Conservation (phyloP, 2,888 invertebrate genomes). For the Geophilus truncorum region DNA sequence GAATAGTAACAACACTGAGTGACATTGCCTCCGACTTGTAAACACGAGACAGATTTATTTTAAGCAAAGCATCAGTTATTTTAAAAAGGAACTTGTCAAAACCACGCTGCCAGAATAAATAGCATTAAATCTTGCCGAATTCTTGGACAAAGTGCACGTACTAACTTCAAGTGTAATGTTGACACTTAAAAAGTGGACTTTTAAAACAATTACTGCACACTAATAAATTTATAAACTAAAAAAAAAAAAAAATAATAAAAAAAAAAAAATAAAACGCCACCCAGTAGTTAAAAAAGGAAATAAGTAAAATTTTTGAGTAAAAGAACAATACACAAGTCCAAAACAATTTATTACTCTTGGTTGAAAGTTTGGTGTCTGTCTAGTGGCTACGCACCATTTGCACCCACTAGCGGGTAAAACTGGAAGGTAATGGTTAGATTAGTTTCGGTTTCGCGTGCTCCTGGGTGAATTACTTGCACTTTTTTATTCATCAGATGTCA, state of each 20-base stretch:
- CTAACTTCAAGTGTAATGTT: not conserved
- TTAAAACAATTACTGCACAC: too few species aligned
- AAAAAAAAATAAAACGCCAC: too few species aligned
- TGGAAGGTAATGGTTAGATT: not conserved
- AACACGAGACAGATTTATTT: constrained; percentile 23
- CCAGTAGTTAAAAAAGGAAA: too few species aligned
- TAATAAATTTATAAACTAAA: too few species aligned
- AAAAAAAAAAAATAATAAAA: too few species aligned
- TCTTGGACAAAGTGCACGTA: not conserved
- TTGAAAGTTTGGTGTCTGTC: too few species aligned
- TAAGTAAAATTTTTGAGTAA: too few species aligned
- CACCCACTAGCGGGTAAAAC: not conserved
- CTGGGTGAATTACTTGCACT: not conserved
- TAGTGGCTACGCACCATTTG: not conserved
- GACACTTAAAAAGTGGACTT: not conserved
- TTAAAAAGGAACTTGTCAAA: constrained; percentile 24
- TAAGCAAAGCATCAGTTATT: constrained; percentile 19
- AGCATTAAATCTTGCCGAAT: not conserved
- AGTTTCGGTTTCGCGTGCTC: not conserved
- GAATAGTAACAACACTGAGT: constrained; percentile 2
- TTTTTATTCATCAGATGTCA: too few species aligned
- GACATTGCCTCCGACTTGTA: constrained; percentile 17
- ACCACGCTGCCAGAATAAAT: constrained; percentile 25
- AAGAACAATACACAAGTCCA: too few species aligned
- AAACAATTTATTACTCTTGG: too few species aligned